Base-by-base conservation (phyloP, 2,113 vertebrate genomes). In the Poecilia latipinna region DNA sequence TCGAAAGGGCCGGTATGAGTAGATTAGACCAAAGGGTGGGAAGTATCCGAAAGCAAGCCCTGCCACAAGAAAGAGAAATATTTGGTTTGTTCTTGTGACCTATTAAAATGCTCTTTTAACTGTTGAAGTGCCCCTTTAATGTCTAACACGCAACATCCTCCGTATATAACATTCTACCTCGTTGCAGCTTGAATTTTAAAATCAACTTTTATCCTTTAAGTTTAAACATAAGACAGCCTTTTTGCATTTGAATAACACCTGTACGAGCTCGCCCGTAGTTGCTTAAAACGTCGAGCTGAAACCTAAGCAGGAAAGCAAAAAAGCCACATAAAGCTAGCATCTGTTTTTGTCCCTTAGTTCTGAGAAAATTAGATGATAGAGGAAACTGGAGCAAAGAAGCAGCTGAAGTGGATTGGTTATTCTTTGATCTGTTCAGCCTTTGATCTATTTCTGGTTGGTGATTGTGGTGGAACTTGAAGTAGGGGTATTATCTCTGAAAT, bases 401-500 rank as follows among this genome's bases (percentile, higher is more conserved):
- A 68, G 82, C 77, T 87, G 39, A 82, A 91, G 72, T 89, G 80
- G 82, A 81, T 84, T 68, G 22, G 48, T 74, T 76, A 63, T 70
- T 68, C 88, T 90, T 86, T 89, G 73, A 89, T 89, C 69, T 80
- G 37, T 83, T 77, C 61, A 22, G 75, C 39, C 83, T 91, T 92
- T 93, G 82, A 91, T 91, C 87, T 91, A 75, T 85, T 85, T 80
- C 31, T 86, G 80, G 77, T 78, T 80, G 73, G 64, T 78, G 79
- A 70, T 78, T 61, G 19, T 86, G 69, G 17, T 72, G 68, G 65
- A 73, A 63, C 72, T 75, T 68, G 61, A 79, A 83, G 73, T 69
- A 75, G 67, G 76, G 63, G 65, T 77, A 77, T 82, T 78, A 68
- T 51, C 62, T 77, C 63, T 35, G 72, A 86, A 82, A 88, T 57